A percentile compares a stretch with the other conserved stretches of the same genome.
These are phyloP conservation scores for Sardinella longiceps DNA, from an alignment of 2,797 vertebrate species.

Conservation along the genomic window DNA sequence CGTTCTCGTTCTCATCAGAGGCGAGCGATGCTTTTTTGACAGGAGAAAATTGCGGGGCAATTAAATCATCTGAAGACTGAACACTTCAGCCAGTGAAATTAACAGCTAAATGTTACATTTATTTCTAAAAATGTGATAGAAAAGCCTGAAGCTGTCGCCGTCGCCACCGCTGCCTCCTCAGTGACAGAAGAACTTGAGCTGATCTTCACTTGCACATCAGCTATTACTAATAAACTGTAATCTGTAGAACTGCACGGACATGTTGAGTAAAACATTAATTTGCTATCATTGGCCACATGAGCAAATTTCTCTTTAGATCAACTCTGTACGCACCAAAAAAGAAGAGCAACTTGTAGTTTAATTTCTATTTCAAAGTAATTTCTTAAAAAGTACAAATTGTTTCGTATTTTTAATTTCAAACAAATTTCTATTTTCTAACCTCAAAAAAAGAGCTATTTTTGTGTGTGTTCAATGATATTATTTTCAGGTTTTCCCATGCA, in stretches of 20 bases:
- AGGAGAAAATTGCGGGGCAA: slow-evolving; percentile 82
- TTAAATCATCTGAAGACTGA: slow-evolving; percentile 82
- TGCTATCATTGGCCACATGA: neutral
- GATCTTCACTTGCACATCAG: neutral
- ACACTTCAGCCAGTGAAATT: slow-evolving; percentile 79
- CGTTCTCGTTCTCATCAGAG: slow-evolving; percentile 75
- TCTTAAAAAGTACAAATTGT: no score
- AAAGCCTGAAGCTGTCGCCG: slow-evolving; percentile 51
- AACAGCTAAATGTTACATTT: slow-evolving; percentile 79
- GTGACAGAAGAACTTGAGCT: neutral
- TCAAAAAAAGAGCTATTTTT: no score
- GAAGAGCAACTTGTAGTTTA: no score
- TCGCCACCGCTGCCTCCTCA: no score
- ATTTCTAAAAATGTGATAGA: slow-evolving; percentile 65
- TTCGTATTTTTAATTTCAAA: neutral
- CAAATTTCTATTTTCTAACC: slow-evolving; percentile 25
- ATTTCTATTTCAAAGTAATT: slow-evolving; percentile 19
- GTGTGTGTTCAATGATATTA: no score
- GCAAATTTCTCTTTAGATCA: neutral
- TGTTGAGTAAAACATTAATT: neutral
- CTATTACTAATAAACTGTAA: neutral
- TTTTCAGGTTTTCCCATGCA: slow-evolving; percentile 30
- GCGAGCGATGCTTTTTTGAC: slow-evolving; percentile 79
- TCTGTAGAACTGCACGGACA: neutral
- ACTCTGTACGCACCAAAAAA: neutral